Percentiles rank a stretch among this genome's conserved stretches.
These are phyloP conservation scores for Pantherophis guttatus DNA, from an alignment of 2,113 vertebrate genomes.

Conservation along the genomic window DNA sequence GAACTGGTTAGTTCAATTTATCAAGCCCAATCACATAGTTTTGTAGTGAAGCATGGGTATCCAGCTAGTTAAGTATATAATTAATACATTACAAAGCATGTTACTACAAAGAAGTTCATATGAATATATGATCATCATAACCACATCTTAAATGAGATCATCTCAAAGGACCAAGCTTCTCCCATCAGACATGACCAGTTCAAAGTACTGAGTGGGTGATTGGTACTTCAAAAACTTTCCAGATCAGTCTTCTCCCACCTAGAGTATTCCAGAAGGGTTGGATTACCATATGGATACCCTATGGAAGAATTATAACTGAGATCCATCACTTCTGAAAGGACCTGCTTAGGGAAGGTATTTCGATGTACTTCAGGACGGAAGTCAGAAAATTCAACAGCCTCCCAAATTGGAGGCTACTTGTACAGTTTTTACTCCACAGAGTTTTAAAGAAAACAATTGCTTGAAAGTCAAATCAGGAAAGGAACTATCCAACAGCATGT, in stretches of 20 bases:
- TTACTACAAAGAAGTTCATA: neutral
- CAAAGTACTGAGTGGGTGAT: neutral
- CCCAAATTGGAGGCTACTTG: neutral
- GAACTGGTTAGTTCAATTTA: too few relatives aligned
- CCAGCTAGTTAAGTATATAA: neutral
- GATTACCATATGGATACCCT: neutral
- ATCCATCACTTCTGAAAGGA: neutral
- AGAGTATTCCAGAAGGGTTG: neutral
- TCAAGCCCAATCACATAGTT: too few relatives aligned
- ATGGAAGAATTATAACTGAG: neutral
- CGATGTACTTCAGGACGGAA: neutral
- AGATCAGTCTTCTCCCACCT: neutral
- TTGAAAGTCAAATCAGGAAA: neutral
- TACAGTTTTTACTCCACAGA: neutral
- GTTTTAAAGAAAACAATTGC: neutral
- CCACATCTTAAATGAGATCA: neutral
- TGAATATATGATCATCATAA: too few relatives aligned
- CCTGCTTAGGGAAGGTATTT: neutral
- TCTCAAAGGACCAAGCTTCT: neutral
- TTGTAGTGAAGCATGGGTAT: too few relatives aligned
- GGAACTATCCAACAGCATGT: neutral
- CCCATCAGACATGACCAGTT: neutral
- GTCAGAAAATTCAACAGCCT: neutral
- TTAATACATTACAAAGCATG: neutral
- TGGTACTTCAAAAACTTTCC: neutral